Evolutionary conservation across 35 echinoderm and acorn worm genomes (phyloP), one percentile per base, ranked within the genome.

Genomic region (Nesometra sesokonis): DNA sequence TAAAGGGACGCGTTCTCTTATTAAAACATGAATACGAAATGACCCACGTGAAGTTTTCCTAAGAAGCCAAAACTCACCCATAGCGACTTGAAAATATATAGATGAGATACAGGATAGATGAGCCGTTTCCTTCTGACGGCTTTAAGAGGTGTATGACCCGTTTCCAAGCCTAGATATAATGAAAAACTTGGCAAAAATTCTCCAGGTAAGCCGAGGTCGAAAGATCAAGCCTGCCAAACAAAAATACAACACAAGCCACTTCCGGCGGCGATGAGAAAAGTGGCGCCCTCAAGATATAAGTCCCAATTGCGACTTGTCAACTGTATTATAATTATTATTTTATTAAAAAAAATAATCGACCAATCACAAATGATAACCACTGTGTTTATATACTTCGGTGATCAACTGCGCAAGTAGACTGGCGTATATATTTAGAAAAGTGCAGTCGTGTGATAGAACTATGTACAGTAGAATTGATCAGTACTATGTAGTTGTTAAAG

Each of bases 21-120:
- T 67, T 67, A 67, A 67, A 67, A 67, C 52, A 67, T 67, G 52
- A 67, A 67, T 67, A 67, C 52, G 52, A 67, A 67, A 67, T 67
- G 52, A 67, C 52, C 52, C 52, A 67, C 52, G 52, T 67, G 52
- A 67, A 67, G 11, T 67, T 67, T 67, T 19, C 21, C 52, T 67
- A 67, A 67, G 52, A 67, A 67, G 52, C 52, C 23, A 67, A 43
- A 67, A 67, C 52, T 67, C 52, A 67, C 52, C 52, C 52, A 67
- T 67, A 67, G 52, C 21, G 52, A 67, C 52, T 67, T 67, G 52
- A 67, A 67, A 67, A 67, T 67, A 67, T 5, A 67, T 67, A 67
- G 52, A 67, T 67, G 52, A 67, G 52, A 19, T 19, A 67, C 52
- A 67, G 23, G 52, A 67, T 13, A 67, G 21, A 17, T 67, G 8